A percentile compares a stretch with the other conserved stretches of the same genome.
Evolutionary conservation across 92 coral and sea anemone species (phyloP).

Genomic region (Hydrozoanthus gracilis): DNA sequence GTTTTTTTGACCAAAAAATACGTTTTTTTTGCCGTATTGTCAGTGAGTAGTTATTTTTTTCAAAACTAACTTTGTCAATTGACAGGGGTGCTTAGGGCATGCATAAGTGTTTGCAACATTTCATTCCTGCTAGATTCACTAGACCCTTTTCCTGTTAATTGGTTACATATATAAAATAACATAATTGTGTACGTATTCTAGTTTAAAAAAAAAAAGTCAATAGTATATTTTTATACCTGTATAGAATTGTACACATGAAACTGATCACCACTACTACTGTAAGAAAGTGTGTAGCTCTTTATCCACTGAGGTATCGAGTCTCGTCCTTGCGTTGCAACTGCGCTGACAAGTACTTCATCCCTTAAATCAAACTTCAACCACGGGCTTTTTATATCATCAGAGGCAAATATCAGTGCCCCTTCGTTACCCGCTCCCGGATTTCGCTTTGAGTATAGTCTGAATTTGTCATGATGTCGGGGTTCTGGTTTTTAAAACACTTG

Average conservation of each 20-base stretch:
- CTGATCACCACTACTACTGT: background rate
- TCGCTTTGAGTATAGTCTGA: background rate
- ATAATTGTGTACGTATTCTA: no score
- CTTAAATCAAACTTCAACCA: conserved; percentile 8
- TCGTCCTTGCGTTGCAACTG: conserved; percentile 25
- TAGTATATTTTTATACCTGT: background rate
- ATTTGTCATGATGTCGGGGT: no score
- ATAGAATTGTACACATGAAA: background rate
- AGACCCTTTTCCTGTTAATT: no score
- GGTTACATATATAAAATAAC: no score
- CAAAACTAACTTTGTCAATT: no score
- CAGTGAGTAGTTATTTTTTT: no score
- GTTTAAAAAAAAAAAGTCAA: no score
- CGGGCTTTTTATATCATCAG: background rate
- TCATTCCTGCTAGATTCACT: no score
- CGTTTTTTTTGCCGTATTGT: no score
- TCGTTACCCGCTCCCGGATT: background rate
- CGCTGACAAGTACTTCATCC: background rate
- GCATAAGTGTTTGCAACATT: no score
- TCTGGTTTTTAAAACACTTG: background rate
- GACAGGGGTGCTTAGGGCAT: no score
- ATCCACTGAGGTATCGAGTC: background rate
- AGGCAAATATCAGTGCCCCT: background rate
- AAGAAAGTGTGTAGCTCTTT: conserved; percentile 15
- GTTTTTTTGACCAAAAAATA: no score